Percentiles rank a stretch among this genome's conserved stretches.
phyloP scores from a whole-genome alignment of 2,113 vertebrate species.

The Chascanopsetta lugubris region DNA sequence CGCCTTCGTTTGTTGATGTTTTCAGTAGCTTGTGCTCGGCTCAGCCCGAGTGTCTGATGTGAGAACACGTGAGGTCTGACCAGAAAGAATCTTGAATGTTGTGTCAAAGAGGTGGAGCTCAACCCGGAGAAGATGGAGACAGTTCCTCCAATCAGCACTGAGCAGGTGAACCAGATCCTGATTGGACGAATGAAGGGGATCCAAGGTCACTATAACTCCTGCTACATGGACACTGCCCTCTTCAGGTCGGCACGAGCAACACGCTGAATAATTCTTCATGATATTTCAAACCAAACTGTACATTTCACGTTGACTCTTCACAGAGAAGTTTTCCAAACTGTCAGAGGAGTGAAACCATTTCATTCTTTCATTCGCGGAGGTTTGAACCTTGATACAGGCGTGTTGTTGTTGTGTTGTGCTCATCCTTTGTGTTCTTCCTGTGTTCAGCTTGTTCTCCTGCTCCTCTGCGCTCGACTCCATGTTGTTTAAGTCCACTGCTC shows the following conservation, averaged over 20 bases:
- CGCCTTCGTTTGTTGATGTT: too few species aligned
- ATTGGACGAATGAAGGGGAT: conserved; percentile 86
- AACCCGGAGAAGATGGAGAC: conserved; percentile 35
- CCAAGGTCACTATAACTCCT: conserved; percentile 92
- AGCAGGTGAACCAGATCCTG: conserved; percentile 76
- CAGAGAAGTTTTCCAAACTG: neutral
- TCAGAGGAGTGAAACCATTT: neutral
- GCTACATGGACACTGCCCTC: conserved; percentile 90
- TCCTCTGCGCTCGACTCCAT: conserved; percentile 88
- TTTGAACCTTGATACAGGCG: too few species aligned
- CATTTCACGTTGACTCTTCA: neutral
- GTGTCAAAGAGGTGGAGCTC: neutral
- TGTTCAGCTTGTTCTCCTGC: conserved; percentile 88
- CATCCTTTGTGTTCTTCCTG: neutral
- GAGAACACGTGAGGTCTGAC: too few species aligned
- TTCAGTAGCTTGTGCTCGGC: too few species aligned
- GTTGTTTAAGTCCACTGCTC: conserved; percentile 82
- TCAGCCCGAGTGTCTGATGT: too few species aligned
- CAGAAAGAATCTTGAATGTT: too few species aligned
- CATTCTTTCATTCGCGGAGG: neutral
- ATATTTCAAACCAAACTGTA: too few species aligned
- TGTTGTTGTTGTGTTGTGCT: neutral
- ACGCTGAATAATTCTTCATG: too few species aligned
- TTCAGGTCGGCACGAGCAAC: conserved; percentile 84
- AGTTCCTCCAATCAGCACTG: conserved; percentile 77